Base-by-base conservation (phyloP, 1,140 invertebrate genomes). In the Micrasema minimum region DNA sequence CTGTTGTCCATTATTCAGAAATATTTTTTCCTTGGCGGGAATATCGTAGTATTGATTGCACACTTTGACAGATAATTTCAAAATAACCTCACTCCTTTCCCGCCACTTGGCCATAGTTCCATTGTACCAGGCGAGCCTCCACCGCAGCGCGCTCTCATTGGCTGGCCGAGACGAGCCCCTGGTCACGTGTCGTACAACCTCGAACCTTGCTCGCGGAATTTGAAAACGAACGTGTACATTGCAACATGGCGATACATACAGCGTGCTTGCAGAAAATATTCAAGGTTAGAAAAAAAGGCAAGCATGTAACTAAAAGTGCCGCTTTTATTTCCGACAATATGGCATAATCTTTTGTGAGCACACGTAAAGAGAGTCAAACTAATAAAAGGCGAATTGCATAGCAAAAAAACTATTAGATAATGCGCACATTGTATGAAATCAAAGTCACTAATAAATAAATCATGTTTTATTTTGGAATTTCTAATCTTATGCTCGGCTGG, bases 121-220 rank as follows among this genome's bases (percentile, higher is more conserved):
- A 4, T n/a, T 38, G 55, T 14, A 16, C 12, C 11, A 55, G 51
- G 55, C 37, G 37, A 38, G 18, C 37, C 26, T 31, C 26, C 10
- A 59, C 35, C 55, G 31, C 31, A 41, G 55, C 55, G 31, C 55
- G 35, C 55, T 43, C 14, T 22, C 14, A 59, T 59, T 59, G 55
- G 55, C 22, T 35, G 7, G 22, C 37, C 35, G 14, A 6, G 55
- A 59, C 55, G 55, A 22, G 55, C 55, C 55, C 18, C 55, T 22
- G 14, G 55, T 59, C 55, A 59, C 55, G 55, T 59, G 55, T 31
- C 26, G 10, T n/a, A 7, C 35, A 35, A 59, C 35, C 35, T 38
- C 55, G 35, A 41, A 59, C 55, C 55, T 59, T 14, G 14, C 10
- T 14, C 37, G 35, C 35, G 55, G 55, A 59, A 59, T 59, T 59